Percentiles rank a stretch among this genome's conserved stretches.
These are phyloP conservation scores for Anadara kagoshimensis DNA, from an alignment of 1,140 invertebrate species.

Conservation along the genomic window DNA sequence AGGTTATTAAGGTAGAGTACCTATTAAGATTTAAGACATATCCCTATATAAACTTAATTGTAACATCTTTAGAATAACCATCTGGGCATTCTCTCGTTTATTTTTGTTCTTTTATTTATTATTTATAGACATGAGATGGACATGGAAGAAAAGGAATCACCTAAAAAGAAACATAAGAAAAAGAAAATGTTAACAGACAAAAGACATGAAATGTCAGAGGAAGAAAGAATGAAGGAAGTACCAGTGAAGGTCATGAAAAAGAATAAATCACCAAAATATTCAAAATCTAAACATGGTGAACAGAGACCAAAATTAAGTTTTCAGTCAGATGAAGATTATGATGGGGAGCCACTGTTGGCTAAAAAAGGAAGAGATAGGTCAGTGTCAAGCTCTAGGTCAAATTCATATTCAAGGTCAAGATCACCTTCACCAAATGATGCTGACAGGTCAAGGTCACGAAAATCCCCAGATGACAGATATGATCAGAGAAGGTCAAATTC, in stretches of 20 bases:
- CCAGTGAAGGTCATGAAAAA: constrained; percentile 6
- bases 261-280: constrained; percentile 27
- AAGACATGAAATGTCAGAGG: constrained; percentile 34
- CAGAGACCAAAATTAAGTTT: constrained; percentile 37
- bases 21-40: too few species aligned
- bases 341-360: constrained; percentile 22
- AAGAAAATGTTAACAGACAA: constrained; percentile 42
- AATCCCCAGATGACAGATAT: constrained; percentile 29
- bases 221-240: constrained; percentile 18
- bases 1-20: too few species aligned
- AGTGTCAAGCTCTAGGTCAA: constrained; percentile 19
- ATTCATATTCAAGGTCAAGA: constrained; percentile 37
- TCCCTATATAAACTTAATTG: too few species aligned
- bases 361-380: constrained; percentile 27
- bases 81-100: too few species aligned
- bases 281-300: constrained; percentile 27
- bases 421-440: constrained; percentile 5
- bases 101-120: too few species aligned
- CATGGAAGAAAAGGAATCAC: constrained; percentile 25
- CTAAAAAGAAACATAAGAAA: constrained; percentile 55
- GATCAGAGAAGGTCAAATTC: constrained; percentile 42
- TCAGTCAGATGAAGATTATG: constrained; percentile 41
- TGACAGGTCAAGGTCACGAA: constrained; percentile 16
- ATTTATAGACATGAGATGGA: constrained; percentile 25
- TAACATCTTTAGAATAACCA: too few species aligned